Evolutionary conservation across 2,113 vertebrate genomes (phyloP).

Genomic region (Cebidichthys violaceus): DNA sequence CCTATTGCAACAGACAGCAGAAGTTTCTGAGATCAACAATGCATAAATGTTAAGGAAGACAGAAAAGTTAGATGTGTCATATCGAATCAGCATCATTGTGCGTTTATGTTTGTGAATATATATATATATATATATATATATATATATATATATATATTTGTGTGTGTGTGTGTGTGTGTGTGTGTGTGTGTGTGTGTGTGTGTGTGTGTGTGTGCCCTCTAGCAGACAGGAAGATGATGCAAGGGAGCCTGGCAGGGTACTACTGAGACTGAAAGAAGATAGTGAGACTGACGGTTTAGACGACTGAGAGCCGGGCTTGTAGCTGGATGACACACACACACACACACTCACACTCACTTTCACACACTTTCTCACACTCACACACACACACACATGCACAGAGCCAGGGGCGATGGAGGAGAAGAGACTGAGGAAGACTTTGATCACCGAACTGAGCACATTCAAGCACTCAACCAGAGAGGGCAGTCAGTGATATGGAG

Average conservation of each 20-base stretch:
- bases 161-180: constrained; percentile 4
- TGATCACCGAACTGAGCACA: constrained; percentile 82
- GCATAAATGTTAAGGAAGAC: constrained; percentile 59
- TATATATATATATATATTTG: no score
- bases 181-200: constrained; percentile 3
- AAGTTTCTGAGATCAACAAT: constrained; percentile 64
- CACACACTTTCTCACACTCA: constrained; percentile 37
- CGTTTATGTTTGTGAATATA: constrained; percentile 11
- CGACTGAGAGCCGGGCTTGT: constrained; percentile 61
- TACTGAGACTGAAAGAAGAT: constrained; percentile 69
- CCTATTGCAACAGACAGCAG: constrained; percentile 47
- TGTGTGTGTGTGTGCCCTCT: constrained; percentile 55
- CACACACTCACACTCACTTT: constrained; percentile 22
- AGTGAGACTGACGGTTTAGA: constrained; percentile 68
- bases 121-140: not conserved
- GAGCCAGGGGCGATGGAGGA: constrained; percentile 78
- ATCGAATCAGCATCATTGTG: constrained; percentile 62
- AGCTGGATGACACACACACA: constrained; percentile 52
- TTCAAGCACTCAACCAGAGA: constrained; percentile 82
- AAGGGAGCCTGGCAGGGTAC: constrained; percentile 66
- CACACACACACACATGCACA: constrained; percentile 53
- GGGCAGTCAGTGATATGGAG: constrained; percentile 78
- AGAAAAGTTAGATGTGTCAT: constrained; percentile 68
- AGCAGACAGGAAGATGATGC: constrained; percentile 68
- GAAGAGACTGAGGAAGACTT: constrained; percentile 81